Evolutionary conservation across 2,113 vertebrate species (phyloP), one percentile per base, ranked within the genome.

Genomic region (Zosterops japonicus): DNA sequence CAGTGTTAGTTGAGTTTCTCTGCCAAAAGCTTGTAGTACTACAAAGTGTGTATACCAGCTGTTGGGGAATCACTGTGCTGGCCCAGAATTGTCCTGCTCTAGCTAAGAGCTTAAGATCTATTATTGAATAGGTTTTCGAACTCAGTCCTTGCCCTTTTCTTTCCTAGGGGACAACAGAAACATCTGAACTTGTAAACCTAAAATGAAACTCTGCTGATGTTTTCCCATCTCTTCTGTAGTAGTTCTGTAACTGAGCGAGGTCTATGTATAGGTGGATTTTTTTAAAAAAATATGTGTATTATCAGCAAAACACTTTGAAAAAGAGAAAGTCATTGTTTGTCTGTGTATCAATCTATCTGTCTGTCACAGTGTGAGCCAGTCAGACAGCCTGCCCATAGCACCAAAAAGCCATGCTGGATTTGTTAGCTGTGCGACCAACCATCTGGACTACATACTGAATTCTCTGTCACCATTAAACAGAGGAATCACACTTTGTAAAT

Each of bases 1-100:
- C 88, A 81, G 87, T 78, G 85, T 80, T 68, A 59, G 84, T 36
- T 87, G 79, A 88, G 79, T 83, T 95, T 87, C 82, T 90, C 93
- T 96, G 96, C 96, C 93, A 95, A 95, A 93, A 97, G 68, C 90
- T 68, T 75, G 52, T 80, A 88, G 52, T 78, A 93, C 75, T 93
- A 81, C 56, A 67, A 93, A 96, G 82, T 88, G 75, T 76, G 28
- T 74, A 47, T 29, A 94, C 85, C 92, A 96, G 93, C 94, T 96
- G 94, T 93, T 92, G 71, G 71, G 82, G 77, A 94, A 88, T 81
- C 85, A 52, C 44, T 86, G 68, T 49, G 41, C 85, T 92, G 56
- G 85, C 90, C 83, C 79, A 63, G 60, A 86, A 93, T 86, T 69
- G 82, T 95, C 95, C 92, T 94, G 28, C 87, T 90, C 56, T 71